Percentiles rank a stretch among this genome's conserved stretches.
Evolutionary conservation across 2,797 vertebrate genomes (phyloP).

Genomic region (Pempheris klunzingeri): DNA sequence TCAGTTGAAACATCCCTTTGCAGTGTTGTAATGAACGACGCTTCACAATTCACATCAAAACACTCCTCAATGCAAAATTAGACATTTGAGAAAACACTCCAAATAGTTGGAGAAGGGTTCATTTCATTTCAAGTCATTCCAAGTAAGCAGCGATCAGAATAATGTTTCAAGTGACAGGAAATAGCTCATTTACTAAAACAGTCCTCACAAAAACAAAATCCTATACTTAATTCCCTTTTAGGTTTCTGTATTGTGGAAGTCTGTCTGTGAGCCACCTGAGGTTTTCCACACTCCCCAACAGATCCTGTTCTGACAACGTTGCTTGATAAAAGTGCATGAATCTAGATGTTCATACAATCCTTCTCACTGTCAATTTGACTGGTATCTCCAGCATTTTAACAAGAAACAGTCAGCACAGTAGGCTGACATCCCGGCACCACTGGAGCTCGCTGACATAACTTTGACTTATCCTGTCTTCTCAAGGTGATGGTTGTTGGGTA

Average conservation of each 20-base stretch:
- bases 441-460: conserved; percentile 14
- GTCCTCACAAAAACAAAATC: neutral
- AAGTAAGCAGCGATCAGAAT: neutral
- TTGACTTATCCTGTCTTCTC: conserved; percentile 33
- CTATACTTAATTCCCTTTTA: neutral
- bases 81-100: neutral
- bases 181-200: neutral
- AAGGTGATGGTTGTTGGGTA: conserved; percentile 11
- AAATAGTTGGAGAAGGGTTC: neutral
- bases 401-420: conserved; percentile 32
- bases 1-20: neutral
- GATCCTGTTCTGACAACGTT: conserved; percentile 30
- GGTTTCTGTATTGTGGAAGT: neutral
- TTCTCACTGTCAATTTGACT: neutral
- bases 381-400: conserved; percentile 25
- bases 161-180: neutral
- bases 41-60: neutral
- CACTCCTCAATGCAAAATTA: neutral
- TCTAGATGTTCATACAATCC: conserved; percentile 24
- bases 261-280: neutral
- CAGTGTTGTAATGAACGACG: neutral
- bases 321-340: conserved; percentile 10
- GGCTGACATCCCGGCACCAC: conserved; percentile 17
- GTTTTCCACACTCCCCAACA: conserved; percentile 21
- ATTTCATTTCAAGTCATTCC: neutral